Base-by-base conservation (phyloP, 2,888 invertebrate genomes). In the Ceratothoa steindachneri region DNA sequence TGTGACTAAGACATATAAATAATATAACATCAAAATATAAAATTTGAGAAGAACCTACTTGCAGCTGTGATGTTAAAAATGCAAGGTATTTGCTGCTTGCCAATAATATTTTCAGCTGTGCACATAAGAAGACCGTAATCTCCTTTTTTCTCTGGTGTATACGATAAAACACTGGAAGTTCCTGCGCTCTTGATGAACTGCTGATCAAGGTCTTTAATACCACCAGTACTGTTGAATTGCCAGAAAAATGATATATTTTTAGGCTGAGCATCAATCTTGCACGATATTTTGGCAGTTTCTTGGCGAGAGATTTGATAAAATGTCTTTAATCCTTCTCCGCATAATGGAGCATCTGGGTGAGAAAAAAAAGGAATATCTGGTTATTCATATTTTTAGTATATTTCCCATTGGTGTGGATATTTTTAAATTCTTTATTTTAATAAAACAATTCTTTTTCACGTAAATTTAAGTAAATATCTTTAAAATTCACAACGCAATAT, bases 71-170 rank as follows among this genome's bases (percentile, higher is more conserved):
- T 72, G 28, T 75, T 78, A 41, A 75, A 73, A 30, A 75, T 71
- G 31, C 78, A 78, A 22, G 78, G 78, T 24, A 68, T 24, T 15
- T 71, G 67, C 31, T 78, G 78, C 0, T 52, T 65, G n/a, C 78
- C 78, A 30, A 75, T 75, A 51, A 72, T 31, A 66, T 78, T 78
- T 22, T 64, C 71, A 15, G 78, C 78, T 3, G 73, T 66, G 52
- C 78, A 78, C 9, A 78, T 73, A 41, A 78, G 69, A 4, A 75
- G 72, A 1, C 78, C 78, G 67, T 73, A 78, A 28, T 78, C 78
- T 5, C 75, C 75, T 1, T 71, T 73, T 5, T 73, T 73, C 27
- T 71, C 72, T 22, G 78, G 78, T 9, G 78, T 78, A 60, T 78
- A 78, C 19, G 71, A 73, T 60, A 78, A 41, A 31, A 73, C 64